Base-by-base conservation (phyloP, 2,888 invertebrate species). In the Leucophenga montana region DNA sequence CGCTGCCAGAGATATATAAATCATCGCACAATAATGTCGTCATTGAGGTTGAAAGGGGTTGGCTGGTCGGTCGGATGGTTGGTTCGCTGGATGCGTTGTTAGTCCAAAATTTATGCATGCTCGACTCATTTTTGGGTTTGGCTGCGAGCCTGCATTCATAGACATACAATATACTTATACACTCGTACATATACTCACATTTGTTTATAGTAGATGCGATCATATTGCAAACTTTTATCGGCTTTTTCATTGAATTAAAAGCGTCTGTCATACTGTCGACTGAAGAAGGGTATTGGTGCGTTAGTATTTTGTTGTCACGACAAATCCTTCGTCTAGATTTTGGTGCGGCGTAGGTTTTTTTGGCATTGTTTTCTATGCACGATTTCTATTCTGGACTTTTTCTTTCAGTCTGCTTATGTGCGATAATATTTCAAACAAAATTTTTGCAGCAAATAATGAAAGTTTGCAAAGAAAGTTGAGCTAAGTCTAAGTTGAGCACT, bases 1-100 rank as follows among this genome's bases (percentile, higher is more conserved):
- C 78, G 77, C 78, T 83, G 84, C 87, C 86, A 87, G 77, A 72
- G 72, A 77, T 64, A 72, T 78, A 80, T 82, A 86, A 85, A 84
- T 83, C 84, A 80, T 76, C 74, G 68, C 71, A 61, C 74, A 72
- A 73, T 70, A 22, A 56, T 18, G 20, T 56, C 20, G 8, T 44
- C 31, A 14, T 20, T 44, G 31, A 20, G 59, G n/a, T n/a, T 57
- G 59, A n/a, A n/a, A 31, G 61, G 18, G 59, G n/a, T 59, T 27
- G 59, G 31, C n/a, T 14, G 14, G 54, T 31, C 13, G 11, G 27
- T 16, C 31, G 57, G 46, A 1, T 39, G 16, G n/a, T n/a, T 46
- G 62, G 20, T 18, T 62, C 11, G 5, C 48, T 5, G 8, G 8
- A 33, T 4, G 11, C 13, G 48, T 48, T 13, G 13, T 33, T 8